Conservation (phyloP, 2,797 vertebrate genomes). For the Cottoperca gobio region DNA sequence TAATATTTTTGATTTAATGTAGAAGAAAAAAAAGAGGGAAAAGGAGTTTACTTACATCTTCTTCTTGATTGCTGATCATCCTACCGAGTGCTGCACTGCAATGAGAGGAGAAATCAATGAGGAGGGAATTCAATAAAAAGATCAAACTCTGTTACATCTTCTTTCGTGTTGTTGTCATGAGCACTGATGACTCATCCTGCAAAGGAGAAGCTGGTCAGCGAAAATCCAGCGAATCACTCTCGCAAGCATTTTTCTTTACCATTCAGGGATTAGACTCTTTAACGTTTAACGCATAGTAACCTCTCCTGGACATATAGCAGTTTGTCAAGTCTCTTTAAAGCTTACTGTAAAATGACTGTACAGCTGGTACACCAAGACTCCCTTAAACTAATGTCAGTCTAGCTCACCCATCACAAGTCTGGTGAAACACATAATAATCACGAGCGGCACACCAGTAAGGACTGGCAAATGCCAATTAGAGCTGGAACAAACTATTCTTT, state of each 20-base stretch:
- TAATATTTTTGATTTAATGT: background rate
- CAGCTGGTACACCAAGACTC: background rate
- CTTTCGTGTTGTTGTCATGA: background rate
- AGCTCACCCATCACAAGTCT: background rate
- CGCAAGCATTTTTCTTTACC: background rate
- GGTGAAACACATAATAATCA: background rate
- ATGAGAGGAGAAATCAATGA: constrained; percentile 38
- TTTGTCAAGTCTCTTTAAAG: background rate
- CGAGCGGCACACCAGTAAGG: background rate
- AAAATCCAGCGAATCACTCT: constrained; percentile 32
- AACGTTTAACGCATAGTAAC: background rate
- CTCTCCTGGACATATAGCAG: background rate
- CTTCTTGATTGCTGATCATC: constrained; percentile 90
- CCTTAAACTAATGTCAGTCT: background rate
- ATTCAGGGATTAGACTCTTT: background rate
- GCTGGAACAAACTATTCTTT: background rate
- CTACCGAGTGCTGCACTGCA: constrained; percentile 80
- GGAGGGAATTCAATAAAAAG: constrained; percentile 12
- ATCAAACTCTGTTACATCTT: background rate
- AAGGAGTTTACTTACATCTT: constrained; percentile 86
- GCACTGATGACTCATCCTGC: constrained; percentile 39
- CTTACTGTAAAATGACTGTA: no score
- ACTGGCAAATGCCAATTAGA: background rate
- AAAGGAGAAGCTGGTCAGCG: constrained; percentile 33
- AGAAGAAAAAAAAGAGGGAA: background rate